phyloP scores from a whole-genome alignment of 1,140 invertebrate genomes.

The Nixonia krombeini region DNA sequence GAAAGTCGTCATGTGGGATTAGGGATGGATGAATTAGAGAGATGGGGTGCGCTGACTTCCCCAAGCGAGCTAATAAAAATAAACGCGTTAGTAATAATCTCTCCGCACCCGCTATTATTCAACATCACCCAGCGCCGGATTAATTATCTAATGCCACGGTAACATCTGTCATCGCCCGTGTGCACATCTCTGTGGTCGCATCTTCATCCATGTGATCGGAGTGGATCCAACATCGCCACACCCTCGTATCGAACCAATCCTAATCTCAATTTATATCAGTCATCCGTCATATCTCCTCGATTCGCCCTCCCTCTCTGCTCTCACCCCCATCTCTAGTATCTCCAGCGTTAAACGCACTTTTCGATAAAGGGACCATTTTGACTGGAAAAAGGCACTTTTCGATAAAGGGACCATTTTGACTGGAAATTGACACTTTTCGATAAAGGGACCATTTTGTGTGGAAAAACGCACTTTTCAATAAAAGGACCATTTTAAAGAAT shows the following conservation, averaged over 20 bases:
- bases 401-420: too few species aligned
- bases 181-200: slow-evolving; percentile 36
- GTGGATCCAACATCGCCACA: slow-evolving; percentile 10
- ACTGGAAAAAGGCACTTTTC: too few species aligned
- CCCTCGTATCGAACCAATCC: neutral
- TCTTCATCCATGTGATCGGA: slow-evolving; percentile 30
- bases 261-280: neutral
- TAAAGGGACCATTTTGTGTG: too few species aligned
- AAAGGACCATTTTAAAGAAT: too few species aligned
- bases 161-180: slow-evolving; percentile 51
- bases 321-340: too few species aligned
- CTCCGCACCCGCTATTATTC: slow-evolving; percentile 44
- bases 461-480: too few species aligned
- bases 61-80: slow-evolving; percentile 45
- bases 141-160: slow-evolving; percentile 54
- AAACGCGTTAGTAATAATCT: slow-evolving; percentile 50
- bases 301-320: too few species aligned
- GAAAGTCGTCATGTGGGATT: slow-evolving; percentile 38
- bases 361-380: too few species aligned
- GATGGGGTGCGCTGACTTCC: slow-evolving; percentile 37
- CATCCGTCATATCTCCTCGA: too few species aligned
- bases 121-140: slow-evolving; percentile 46
- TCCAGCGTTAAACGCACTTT: too few species aligned
- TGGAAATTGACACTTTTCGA: too few species aligned
- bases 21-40: slow-evolving; percentile 36